Percentiles rank a stretch among this genome's conserved stretches.
phyloP scores from a whole-genome alignment of 2,888 invertebrate genomes.

The Argyresthia goedartella region DNA sequence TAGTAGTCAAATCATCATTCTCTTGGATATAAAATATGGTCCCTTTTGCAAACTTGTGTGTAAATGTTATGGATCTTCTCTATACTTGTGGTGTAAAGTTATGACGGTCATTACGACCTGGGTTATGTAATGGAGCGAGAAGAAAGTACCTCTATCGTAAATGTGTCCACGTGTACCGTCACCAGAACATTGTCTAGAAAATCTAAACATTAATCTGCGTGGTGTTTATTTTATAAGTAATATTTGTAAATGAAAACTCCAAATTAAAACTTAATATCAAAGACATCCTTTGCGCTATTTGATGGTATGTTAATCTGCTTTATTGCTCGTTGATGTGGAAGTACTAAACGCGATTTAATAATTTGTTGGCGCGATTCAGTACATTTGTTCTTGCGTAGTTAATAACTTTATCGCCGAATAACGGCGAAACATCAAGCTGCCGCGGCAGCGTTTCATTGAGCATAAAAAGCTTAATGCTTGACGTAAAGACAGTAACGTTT shows the following conservation, averaged over 20 bases:
- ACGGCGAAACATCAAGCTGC: slow-evolving; percentile 20
- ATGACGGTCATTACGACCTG: no score
- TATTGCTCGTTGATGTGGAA: slow-evolving; percentile 33
- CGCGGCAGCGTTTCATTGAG: slow-evolving; percentile 14
- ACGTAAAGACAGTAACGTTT: slow-evolving; percentile 31
- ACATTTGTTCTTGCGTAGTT: slow-evolving; percentile 40
- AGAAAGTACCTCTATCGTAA: no score
- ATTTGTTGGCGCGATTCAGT: slow-evolving; percentile 42
- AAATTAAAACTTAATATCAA: not conserved
- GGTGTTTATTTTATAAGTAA: no score
- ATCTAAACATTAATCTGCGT: no score
- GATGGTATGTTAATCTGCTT: slow-evolving; percentile 23
- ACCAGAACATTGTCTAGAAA: no score
- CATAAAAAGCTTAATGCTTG: slow-evolving; percentile 31
- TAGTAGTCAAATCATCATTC: no score
- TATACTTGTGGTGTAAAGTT: no score
- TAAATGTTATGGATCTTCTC: no score
- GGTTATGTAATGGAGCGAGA: no score
- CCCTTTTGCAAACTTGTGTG: no score
- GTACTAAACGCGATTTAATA: slow-evolving; percentile 61
- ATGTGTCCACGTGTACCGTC: no score
- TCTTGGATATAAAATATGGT: no score
- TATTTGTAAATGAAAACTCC: not conserved
- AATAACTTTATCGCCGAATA: slow-evolving; percentile 53
- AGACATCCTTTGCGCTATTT: not conserved